These are phyloP conservation scores for human DNA, from an alignment of 2,113 vertebrate genomes.

Conservation along the genomic window DNA sequence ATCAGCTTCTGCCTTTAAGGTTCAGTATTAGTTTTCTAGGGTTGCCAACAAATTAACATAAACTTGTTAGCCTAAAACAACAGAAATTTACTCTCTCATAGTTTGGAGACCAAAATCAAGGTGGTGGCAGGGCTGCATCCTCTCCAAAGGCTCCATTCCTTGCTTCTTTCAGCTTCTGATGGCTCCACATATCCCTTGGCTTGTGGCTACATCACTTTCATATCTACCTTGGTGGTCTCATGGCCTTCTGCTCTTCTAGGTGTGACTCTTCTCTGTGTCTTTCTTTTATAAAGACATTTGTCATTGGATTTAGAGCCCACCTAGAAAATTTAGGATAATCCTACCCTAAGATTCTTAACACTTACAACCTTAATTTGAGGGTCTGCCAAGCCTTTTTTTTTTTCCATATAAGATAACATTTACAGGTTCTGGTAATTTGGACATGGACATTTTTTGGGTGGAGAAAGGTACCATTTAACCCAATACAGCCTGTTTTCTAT, in stretches of 20 bases:
- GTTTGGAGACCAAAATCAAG: not conserved
- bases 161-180: not conserved
- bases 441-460: not conserved
- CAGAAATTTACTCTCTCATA: not conserved
- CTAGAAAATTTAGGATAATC: not conserved
- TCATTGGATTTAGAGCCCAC: not conserved
- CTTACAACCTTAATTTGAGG: not conserved
- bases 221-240: not conserved
- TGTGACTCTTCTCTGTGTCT: not conserved
- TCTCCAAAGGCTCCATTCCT: not conserved
- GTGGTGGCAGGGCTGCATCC: rapidly evolving
- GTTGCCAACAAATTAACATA: not conserved
- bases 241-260: not conserved
- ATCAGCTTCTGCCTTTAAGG: not conserved
- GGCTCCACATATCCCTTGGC: not conserved
- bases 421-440: not conserved
- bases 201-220: not conserved
- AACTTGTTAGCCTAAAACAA: not conserved
- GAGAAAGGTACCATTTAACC: not conserved
- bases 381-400: not conserved
- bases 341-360: not conserved
- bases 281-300: not conserved
- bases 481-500: rapidly evolving
- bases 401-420: not conserved
- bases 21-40: not conserved